phyloP scores from a whole-genome alignment of 37 sponge, comb jelly and placozoan genomes.

The Hexactinellida sp. region DNA sequence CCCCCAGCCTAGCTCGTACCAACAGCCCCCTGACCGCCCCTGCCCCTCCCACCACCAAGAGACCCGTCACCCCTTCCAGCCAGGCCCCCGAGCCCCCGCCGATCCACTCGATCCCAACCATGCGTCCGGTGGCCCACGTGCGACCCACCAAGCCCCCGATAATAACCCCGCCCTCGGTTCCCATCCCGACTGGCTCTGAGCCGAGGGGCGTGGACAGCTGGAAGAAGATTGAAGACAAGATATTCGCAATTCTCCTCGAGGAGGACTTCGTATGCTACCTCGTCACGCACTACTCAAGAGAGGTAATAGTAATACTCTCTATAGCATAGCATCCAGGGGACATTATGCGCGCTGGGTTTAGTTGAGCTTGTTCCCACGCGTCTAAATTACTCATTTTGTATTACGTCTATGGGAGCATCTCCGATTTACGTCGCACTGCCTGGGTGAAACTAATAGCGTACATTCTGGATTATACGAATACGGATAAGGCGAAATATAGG shows the following conservation, averaged over 20 bases:
- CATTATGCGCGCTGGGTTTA: too few relatives aligned
- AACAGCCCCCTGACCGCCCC: not conserved
- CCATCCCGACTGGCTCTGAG: not conserved
- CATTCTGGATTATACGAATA: too few relatives aligned
- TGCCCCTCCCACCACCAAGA: not conserved
- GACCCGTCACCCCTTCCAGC: not conserved
- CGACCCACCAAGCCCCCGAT: not conserved
- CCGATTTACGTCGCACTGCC: too few relatives aligned
- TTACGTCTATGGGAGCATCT: too few relatives aligned
- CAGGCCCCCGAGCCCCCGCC: not conserved
- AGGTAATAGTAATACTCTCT: not conserved
- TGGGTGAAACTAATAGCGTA: too few relatives aligned
- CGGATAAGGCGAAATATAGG: too few relatives aligned
- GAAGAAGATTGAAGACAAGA: conserved; percentile 9
- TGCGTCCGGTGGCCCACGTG: not conserved
- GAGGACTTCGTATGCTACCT: not conserved
- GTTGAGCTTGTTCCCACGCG: too few relatives aligned
- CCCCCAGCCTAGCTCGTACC: not conserved
- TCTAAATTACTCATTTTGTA: too few relatives aligned
- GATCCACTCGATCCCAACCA: not conserved
- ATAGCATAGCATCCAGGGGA: too few relatives aligned
- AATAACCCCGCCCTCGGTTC: not conserved
- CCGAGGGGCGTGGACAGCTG: not conserved
- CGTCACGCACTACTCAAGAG: not conserved
- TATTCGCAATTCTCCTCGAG: not conserved